These are phyloP conservation scores for Antigone vipio DNA, from an alignment of 2,113 vertebrate genomes.

Conservation along the genomic window DNA sequence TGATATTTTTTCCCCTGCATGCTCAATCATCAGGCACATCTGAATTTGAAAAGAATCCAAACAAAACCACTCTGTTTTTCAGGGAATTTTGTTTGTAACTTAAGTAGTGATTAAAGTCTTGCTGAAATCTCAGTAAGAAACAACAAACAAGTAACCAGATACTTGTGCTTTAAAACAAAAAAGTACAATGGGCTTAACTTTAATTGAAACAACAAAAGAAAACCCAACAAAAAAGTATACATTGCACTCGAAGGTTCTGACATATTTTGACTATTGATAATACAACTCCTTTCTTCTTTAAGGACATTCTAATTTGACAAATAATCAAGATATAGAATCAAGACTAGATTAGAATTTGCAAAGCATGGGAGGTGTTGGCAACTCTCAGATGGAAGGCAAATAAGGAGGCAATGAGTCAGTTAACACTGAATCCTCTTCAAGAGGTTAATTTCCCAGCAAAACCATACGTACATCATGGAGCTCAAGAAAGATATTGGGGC, in stretches of 20 bases:
- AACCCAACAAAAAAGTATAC: neutral
- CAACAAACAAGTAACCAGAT: neutral
- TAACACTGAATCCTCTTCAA: neutral
- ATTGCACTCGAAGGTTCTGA: neutral
- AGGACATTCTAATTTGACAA: neutral
- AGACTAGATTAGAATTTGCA: neutral
- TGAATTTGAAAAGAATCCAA: neutral
- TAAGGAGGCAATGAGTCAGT: neutral
- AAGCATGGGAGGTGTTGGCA: constrained; percentile 9
- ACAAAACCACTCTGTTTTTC: neutral
- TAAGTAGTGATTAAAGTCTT: neutral
- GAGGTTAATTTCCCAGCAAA: neutral
- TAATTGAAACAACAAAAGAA: neutral
- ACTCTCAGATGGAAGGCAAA: neutral
- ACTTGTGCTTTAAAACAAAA: neutral
- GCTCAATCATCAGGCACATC: neutral
- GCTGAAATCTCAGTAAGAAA: neutral
- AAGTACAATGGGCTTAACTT: neutral
- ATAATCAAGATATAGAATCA: neutral
- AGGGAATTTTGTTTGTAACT: neutral
- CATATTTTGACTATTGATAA: neutral
- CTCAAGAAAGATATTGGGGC: neutral
- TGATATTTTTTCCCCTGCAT: neutral
- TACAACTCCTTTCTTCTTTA: neutral
- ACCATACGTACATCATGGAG: neutral